Evolutionary conservation across 2,888 invertebrate genomes (phyloP).

Genomic region (Calameuta filiformis): DNA sequence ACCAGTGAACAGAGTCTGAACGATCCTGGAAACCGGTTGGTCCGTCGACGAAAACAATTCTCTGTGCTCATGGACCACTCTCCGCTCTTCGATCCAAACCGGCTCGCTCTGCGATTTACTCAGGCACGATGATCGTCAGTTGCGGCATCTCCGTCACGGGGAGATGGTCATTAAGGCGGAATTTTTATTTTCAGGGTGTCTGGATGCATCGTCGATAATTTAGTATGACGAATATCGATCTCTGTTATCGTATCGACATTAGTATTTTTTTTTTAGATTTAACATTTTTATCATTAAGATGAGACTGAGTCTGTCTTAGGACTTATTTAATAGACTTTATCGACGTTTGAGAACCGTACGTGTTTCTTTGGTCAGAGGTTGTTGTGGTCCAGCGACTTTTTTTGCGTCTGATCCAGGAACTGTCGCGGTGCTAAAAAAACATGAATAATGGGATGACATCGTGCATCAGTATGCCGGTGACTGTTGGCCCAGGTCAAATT

Average conservation of each 20-base stretch:
- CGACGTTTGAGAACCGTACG: not conserved
- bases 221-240: not conserved
- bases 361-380: not conserved
- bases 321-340: not conserved
- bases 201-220: not conserved
- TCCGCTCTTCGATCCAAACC: not conserved
- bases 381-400: not conserved
- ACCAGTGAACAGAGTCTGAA: not conserved
- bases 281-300: not conserved
- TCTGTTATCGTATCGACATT: not conserved
- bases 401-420: not conserved
- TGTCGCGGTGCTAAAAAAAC: slow-evolving; percentile 30
- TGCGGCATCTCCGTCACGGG: not conserved
- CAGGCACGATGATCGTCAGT: not conserved
- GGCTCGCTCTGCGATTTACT: not conserved
- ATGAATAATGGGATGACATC: slow-evolving; percentile 54
- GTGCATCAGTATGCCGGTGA: slow-evolving; percentile 60
- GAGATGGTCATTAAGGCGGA: not conserved
- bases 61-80: not conserved
- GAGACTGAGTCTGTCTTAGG: not conserved
- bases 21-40: not conserved
- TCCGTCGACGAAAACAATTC: not conserved
- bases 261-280: not conserved
- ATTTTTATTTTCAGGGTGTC: not conserved
- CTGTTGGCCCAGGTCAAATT: slow-evolving; percentile 69